Conservation (phyloP, 2,113 vertebrate species). For the Aptenodytes forsteri region DNA sequence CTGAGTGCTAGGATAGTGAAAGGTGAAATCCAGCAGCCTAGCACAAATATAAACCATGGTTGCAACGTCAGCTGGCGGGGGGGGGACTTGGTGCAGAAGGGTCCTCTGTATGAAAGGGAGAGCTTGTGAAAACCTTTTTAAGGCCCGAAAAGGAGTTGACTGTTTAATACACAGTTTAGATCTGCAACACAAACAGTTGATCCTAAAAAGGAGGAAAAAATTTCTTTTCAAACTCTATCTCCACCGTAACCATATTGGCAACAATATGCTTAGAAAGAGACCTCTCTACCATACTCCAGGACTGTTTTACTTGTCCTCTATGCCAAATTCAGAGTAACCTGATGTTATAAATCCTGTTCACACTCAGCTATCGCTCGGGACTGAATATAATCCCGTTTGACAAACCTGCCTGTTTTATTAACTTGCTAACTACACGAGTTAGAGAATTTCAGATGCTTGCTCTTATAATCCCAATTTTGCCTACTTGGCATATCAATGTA, state of each 20-base stretch:
- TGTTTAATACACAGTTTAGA: not conserved
- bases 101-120: not conserved
- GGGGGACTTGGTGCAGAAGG: not conserved
- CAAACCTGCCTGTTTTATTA: not conserved
- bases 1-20: not conserved
- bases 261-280: not conserved
- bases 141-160: not conserved
- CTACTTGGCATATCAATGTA: not conserved
- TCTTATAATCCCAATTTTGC: not conserved
- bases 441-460: not conserved
- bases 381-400: not conserved
- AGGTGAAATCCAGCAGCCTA: not conserved
- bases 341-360: not conserved
- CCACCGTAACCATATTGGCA: not conserved
- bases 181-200: not conserved
- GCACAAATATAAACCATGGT: fast-evolving
- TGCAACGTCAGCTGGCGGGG: not conserved
- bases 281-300: not conserved
- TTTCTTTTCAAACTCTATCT: not conserved
- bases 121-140: not conserved
- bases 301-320: not conserved
- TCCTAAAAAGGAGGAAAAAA: not conserved
- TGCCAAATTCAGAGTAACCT: not conserved
- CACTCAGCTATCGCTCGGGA: not conserved
- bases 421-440: not conserved